These are phyloP conservation scores for Himalopsyche japonica DNA, from an alignment of 2,888 invertebrate genomes.

Conservation along the genomic window DNA sequence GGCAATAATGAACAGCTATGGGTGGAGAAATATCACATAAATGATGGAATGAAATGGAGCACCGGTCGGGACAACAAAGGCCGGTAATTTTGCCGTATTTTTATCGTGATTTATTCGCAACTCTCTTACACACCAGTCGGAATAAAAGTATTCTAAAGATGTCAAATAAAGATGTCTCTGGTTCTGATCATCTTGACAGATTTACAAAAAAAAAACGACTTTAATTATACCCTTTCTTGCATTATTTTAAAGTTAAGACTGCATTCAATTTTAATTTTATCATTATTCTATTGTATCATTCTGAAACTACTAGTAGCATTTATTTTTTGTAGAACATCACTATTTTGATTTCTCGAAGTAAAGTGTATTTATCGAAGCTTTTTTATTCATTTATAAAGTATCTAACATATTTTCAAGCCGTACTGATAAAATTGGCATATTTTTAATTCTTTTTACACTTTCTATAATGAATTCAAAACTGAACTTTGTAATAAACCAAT, in stretches of 20 bases:
- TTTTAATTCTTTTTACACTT: no score
- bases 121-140: not conserved
- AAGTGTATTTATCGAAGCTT: no score
- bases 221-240: not conserved
- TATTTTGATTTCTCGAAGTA: no score
- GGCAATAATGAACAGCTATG: constrained; percentile 12
- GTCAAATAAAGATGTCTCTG: not conserved
- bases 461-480: no score
- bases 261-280: not conserved
- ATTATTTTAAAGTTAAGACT: not conserved
- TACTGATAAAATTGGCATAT: no score
- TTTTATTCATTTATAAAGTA: no score
- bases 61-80: constrained; percentile 2
- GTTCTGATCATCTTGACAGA: not conserved
- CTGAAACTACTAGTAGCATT: not conserved
- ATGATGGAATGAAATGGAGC: constrained; percentile 12
- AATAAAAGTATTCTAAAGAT: not conserved
- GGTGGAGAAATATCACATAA: constrained; percentile 4
- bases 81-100: constrained; percentile 10
- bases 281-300: not conserved
- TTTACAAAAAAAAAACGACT: not conserved
- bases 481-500: no score
- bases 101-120: constrained; percentile 1
- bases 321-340: no score
- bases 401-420: no score